Evolutionary conservation across 2,888 invertebrate genomes (phyloP), one percentile per base, ranked within the genome.

Genomic region (Spodoptera littoralis): DNA sequence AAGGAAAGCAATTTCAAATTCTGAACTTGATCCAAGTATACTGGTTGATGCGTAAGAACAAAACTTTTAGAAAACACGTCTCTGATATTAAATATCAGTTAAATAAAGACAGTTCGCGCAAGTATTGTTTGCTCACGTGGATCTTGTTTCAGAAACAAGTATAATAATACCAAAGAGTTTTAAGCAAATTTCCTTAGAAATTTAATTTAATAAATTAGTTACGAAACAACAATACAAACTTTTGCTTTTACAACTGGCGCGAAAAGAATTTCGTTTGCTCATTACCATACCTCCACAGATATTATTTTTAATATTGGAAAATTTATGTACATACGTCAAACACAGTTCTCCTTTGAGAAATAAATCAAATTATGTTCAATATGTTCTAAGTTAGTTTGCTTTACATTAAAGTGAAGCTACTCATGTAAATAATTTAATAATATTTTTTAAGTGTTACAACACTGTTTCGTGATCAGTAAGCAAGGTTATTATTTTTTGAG

Each of bases 51-150:
- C 84, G 82, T 82, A 82, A 5, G 36, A 36, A 36, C 75, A 71
- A 75, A 90, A 92, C 83, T 92, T 88, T 77, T 63, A 73, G 83
- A 86, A 90, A 92, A 92, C 92, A 90, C 90, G 91, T 92, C 84
- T 81, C 85, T 84, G 80, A 92, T 92, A 92, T 93, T 92, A 91
- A 91, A 93, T 90, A 92, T 89, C 91, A 92, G 88, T 91, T 88
- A 90, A 88, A 91, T 90, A 89, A 90, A 90, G 90, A 91, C 90
- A 89, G 84, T 90, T 89, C 80, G 81, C 83, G 67, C 82, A 81
- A 90, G 89, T 85, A 87, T 87, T 90, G 88, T 88, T 84, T 84
- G 84, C 86, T 89, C 87, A 89, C 87, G 88, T 90, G 89, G 82
- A 88, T 88, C 85, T 84, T 86, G 88, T 89, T 88, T 77, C 79